phyloP scores from a whole-genome alignment of 2,888 invertebrate species.

The Suillia variegata region DNA sequence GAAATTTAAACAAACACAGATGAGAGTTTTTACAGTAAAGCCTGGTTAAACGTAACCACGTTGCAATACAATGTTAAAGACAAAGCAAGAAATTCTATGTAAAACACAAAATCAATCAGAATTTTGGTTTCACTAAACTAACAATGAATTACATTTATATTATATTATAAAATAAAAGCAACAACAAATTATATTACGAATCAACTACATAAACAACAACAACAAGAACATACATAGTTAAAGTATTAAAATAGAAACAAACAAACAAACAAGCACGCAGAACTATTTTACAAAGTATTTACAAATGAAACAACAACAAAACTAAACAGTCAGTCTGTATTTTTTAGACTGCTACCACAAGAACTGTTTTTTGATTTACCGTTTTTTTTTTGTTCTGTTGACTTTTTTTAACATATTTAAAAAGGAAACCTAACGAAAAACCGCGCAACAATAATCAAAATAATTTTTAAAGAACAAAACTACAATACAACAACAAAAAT shows the following conservation, averaged over 20 bases:
- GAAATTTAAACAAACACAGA: slow-evolving; percentile 24
- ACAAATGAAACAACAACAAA: background rate
- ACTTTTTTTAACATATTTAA: slow-evolving; percentile 12
- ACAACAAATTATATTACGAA: slow-evolving; percentile 12
- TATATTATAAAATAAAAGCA: slow-evolving; percentile 6
- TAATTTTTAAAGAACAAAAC: background rate
- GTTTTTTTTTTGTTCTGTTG: slow-evolving; percentile 18
- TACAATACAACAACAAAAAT: background rate
- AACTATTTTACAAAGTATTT: background rate
- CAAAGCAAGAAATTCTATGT: background rate
- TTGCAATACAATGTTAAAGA: background rate
- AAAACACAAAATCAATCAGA: slow-evolving; percentile 19
- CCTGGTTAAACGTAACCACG: no score
- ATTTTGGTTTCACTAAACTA: slow-evolving; percentile 20
- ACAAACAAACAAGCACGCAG: background rate
- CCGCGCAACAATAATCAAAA: background rate
- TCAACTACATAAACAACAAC: background rate
- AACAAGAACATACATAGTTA: slow-evolving; percentile 10
- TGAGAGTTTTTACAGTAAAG: slow-evolving; percentile 30
- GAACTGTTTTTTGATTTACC: slow-evolving; percentile 22
- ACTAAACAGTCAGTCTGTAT: background rate
- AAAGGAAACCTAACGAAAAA: slow-evolving; percentile 10
- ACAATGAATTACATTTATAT: background rate
- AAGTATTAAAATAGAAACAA: slow-evolving; percentile 7
- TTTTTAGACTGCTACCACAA: slow-evolving; percentile 1